A percentile compares a stretch with the other conserved stretches of the same genome.
phyloP scores from a whole-genome alignment of 2,888 invertebrate genomes.

The Agriopis aurantiaria region DNA sequence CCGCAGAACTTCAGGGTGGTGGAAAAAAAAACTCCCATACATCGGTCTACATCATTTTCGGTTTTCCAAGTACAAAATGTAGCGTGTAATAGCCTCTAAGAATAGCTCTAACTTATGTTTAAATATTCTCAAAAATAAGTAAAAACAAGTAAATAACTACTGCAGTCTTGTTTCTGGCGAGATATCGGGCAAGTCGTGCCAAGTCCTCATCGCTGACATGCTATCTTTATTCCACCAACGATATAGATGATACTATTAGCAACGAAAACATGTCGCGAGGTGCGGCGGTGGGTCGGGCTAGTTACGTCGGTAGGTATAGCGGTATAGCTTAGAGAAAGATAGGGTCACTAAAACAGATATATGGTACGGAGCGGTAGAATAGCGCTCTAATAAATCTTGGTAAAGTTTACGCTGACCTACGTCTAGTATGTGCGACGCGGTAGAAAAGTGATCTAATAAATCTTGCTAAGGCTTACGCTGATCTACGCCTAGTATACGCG shows the following conservation, averaged over 20 bases:
- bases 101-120: too few relatives aligned
- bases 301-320: slow-evolving; percentile 9
- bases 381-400: slow-evolving; percentile 9
- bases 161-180: slow-evolving; percentile 35
- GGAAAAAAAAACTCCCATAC: too few relatives aligned
- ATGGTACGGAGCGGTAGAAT: background rate
- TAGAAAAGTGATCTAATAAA: background rate
- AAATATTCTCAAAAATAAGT: background rate
- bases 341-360: slow-evolving; percentile 14
- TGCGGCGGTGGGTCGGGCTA: slow-evolving; percentile 15
- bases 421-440: background rate
- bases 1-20: too few relatives aligned
- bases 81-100: too few relatives aligned
- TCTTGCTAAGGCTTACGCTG: too few relatives aligned
- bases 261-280: slow-evolving; percentile 11
- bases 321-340: slow-evolving; percentile 22
- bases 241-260: background rate
- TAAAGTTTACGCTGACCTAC: background rate
- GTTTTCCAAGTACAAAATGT: too few relatives aligned
- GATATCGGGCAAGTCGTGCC: slow-evolving; percentile 33
- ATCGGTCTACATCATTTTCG: too few relatives aligned
- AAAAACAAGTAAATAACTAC: slow-evolving; percentile 9
- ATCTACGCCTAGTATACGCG: background rate
- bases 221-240: slow-evolving; percentile 33
- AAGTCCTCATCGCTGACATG: slow-evolving; percentile 21